phyloP scores from a whole-genome alignment of 2,113 vertebrate genomes.

The Thunnus maccoyii region DNA sequence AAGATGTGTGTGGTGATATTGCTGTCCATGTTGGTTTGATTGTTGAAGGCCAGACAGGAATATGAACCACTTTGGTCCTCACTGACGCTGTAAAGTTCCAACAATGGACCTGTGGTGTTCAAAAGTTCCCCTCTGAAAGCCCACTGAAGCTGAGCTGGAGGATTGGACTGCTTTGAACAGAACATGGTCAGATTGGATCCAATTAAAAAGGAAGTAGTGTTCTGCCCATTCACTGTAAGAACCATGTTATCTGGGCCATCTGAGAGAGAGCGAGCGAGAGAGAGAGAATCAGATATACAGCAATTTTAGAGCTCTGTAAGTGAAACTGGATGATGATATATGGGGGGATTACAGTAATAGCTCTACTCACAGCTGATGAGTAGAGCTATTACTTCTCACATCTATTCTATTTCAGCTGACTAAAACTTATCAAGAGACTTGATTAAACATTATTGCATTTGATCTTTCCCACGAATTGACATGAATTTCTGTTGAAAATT shows the following conservation, averaged over 20 bases:
- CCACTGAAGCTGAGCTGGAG: slow-evolving; percentile 68
- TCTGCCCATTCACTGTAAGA: slow-evolving; percentile 53
- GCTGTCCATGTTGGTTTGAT: slow-evolving; percentile 58
- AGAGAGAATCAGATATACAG: not conserved
- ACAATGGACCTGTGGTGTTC: slow-evolving; percentile 39
- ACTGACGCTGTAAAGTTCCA: slow-evolving; percentile 44
- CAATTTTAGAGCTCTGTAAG: not conserved
- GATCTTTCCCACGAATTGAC: no score
- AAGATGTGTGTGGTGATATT: slow-evolving; percentile 55
- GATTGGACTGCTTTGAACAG: slow-evolving; percentile 69
- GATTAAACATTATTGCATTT: no score
- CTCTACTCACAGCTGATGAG: slow-evolving; percentile 74
- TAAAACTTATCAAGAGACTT: no score
- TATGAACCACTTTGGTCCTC: slow-evolving; percentile 72
- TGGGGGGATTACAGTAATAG: not conserved
- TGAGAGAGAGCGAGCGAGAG: slow-evolving; percentile 34
- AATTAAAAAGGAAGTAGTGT: slow-evolving; percentile 28
- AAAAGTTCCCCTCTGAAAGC: slow-evolving; percentile 47
- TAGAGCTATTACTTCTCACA: no score
- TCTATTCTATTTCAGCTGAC: no score
- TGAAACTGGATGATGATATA: not conserved
- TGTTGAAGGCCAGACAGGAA: slow-evolving; percentile 75
- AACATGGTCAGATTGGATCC: slow-evolving; percentile 73
- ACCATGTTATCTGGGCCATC: slow-evolving; percentile 75
- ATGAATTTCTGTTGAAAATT: no score